Evolutionary conservation across 2,888 invertebrate genomes (phyloP).

Genomic region (Drosophila antonietae): DNA sequence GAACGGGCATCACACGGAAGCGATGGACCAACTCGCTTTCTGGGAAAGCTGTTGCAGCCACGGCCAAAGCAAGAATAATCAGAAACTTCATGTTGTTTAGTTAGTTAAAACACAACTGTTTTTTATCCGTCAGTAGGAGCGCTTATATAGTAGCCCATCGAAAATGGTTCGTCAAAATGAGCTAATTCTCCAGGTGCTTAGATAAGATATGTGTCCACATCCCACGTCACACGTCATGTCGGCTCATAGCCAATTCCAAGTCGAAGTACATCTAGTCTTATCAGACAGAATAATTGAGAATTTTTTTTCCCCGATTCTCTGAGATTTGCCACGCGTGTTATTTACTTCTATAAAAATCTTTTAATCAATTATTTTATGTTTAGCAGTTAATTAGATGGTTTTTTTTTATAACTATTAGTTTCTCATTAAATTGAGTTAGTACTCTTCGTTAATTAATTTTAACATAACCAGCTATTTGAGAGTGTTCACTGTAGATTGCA

Average conservation of each 20-base stretch:
- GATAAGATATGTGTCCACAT: conserved; percentile 54
- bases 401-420: background rate
- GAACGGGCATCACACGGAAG: conserved; percentile 60
- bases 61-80: conserved; percentile 67
- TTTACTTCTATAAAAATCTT: background rate
- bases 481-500: conserved; percentile 4
- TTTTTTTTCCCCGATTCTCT: too few relatives aligned
- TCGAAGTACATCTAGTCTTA: conserved; percentile 19
- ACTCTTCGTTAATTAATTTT: conserved; percentile 1
- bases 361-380: background rate
- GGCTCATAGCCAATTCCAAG: conserved; percentile 13
- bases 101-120: conserved; percentile 57
- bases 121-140: background rate
- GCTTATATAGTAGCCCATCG: conserved; percentile 52
- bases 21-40: conserved; percentile 47
- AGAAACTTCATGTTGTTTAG: conserved; percentile 76
- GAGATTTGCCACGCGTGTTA: conserved; percentile 15
- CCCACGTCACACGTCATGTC: conserved; percentile 28
- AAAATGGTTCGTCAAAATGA: conserved; percentile 12
- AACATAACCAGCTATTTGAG: background rate
- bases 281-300: conserved; percentile 7
- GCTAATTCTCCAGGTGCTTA: conserved; percentile 25
- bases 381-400: background rate
- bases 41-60: conserved; percentile 67
- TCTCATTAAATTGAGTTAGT: background rate